Percentiles rank a stretch among this genome's conserved stretches.
Evolutionary conservation across 35 echinoderm and acorn worm species (phyloP).

Genomic region (Hemicentrotus pulcherrimus): DNA sequence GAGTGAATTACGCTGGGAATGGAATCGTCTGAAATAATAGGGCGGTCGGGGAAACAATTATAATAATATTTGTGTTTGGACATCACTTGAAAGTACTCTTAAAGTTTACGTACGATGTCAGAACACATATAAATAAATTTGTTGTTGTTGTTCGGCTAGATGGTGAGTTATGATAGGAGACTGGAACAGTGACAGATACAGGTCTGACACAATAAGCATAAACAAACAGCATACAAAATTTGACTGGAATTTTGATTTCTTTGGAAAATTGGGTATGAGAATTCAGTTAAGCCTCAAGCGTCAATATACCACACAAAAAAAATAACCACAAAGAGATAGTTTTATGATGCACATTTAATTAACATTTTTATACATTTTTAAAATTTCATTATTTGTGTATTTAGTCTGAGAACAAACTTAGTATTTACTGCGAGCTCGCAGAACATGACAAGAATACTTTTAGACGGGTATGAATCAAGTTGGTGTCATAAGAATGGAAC

Average conservation of each 20-base stretch:
- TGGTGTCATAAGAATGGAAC: too few species aligned
- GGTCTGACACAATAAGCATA: not conserved
- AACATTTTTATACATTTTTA: too few species aligned
- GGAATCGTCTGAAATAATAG: slow-evolving; percentile 27
- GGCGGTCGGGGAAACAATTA: slow-evolving; percentile 15
- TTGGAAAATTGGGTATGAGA: too few species aligned
- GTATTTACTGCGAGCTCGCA: too few species aligned
- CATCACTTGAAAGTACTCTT: not conserved
- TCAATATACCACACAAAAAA: too few species aligned
- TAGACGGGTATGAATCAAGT: too few species aligned
- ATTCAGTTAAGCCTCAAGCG: too few species aligned
- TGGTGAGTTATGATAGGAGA: not conserved
- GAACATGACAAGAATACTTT: too few species aligned
- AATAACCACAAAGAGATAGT: too few species aligned
- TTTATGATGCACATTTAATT: too few species aligned
- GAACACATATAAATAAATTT: not conserved
- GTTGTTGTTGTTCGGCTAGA: not conserved
- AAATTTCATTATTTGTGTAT: too few species aligned
- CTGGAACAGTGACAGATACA: not conserved
- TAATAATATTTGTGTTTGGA: slow-evolving; percentile 39
- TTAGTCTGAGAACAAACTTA: too few species aligned
- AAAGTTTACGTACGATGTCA: slow-evolving; percentile 5
- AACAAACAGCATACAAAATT: not conserved
- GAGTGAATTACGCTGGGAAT: slow-evolving; percentile 21
- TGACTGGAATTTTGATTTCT: not conserved